These are phyloP conservation scores for Exaiptasia diaphana DNA, from an alignment of 64 coral and sea anemone species.

Conservation along the genomic window DNA sequence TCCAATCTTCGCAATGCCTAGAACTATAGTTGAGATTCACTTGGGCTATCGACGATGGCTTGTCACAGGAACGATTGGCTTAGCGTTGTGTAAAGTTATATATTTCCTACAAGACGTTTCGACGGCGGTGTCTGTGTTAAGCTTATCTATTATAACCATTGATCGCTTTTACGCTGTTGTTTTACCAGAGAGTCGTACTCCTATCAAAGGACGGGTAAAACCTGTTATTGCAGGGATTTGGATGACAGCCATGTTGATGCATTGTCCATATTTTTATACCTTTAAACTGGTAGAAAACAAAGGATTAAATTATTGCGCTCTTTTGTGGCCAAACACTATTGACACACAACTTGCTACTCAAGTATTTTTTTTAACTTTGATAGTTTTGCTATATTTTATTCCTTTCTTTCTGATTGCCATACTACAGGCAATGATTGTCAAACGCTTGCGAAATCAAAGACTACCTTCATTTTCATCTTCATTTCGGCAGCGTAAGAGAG, in stretches of 20 bases:
- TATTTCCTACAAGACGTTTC: slow-evolving; percentile 44
- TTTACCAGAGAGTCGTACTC: not conserved
- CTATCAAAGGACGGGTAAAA: not conserved
- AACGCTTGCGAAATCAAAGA: not conserved
- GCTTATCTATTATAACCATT: slow-evolving; percentile 2
- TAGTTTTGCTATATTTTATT: not conserved
- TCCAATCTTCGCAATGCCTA: slow-evolving; percentile 10
- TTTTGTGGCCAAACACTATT: not conserved
- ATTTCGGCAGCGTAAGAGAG: not conserved
- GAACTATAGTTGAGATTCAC: slow-evolving; percentile 2
- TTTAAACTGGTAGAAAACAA: not conserved
- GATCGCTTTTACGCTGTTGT: slow-evolving; percentile 20
- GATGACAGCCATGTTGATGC: slow-evolving; percentile 11
- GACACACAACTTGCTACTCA: not conserved
- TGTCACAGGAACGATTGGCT: not conserved
- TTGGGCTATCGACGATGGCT: slow-evolving; percentile 2
- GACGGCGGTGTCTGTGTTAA: slow-evolving; percentile 25
- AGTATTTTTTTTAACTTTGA: not conserved
- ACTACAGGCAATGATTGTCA: slow-evolving; percentile 1
- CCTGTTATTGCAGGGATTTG: slow-evolving; percentile 4
- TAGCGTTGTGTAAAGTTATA: slow-evolving; percentile 2
- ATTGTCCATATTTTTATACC: slow-evolving; percentile 15
- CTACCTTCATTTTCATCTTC: not conserved
- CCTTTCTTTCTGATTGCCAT: not conserved
- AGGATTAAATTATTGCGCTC: not conserved